These are phyloP conservation scores for Micrasema longulum DNA, from an alignment of 1,140 invertebrate genomes.

Conservation along the genomic window DNA sequence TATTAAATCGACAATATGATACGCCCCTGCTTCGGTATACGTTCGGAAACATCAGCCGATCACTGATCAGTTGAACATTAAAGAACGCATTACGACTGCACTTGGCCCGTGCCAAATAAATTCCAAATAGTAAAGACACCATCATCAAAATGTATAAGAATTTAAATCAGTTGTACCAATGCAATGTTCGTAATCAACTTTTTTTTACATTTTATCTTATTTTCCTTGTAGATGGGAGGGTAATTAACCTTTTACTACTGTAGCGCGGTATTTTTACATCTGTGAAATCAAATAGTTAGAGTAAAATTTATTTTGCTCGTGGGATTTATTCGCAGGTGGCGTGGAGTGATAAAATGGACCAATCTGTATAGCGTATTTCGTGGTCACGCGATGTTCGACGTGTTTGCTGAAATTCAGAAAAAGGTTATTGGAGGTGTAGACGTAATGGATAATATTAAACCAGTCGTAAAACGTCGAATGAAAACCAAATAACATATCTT, in stretches of 20 bases:
- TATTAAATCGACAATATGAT: too few species aligned
- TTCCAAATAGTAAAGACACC: not conserved
- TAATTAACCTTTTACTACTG: slow-evolving; percentile 33
- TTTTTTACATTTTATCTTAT: too few species aligned
- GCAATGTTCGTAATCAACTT: too few species aligned
- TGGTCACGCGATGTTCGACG: not conserved
- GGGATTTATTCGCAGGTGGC: slow-evolving; percentile 14
- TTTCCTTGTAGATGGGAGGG: not conserved
- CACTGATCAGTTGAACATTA: too few species aligned
- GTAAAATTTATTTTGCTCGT: not conserved
- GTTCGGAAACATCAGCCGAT: too few species aligned
- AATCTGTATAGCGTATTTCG: slow-evolving; percentile 1
- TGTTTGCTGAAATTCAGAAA: not conserved
- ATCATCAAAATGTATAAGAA: too few species aligned
- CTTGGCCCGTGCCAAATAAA: not conserved
- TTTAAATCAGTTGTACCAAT: too few species aligned
- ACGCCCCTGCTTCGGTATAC: too few species aligned
- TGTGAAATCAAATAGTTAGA: slow-evolving; percentile 18
- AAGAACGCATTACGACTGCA: too few species aligned
- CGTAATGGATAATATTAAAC: not conserved
- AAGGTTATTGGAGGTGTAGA: not conserved
- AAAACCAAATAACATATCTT: not conserved
- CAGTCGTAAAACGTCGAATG: not conserved
- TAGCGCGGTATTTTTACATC: slow-evolving; percentile 25
- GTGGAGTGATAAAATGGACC: slow-evolving; percentile 6